phyloP scores from a whole-genome alignment of 2,113 vertebrate genomes.

The Rhabdornis inornatus region DNA sequence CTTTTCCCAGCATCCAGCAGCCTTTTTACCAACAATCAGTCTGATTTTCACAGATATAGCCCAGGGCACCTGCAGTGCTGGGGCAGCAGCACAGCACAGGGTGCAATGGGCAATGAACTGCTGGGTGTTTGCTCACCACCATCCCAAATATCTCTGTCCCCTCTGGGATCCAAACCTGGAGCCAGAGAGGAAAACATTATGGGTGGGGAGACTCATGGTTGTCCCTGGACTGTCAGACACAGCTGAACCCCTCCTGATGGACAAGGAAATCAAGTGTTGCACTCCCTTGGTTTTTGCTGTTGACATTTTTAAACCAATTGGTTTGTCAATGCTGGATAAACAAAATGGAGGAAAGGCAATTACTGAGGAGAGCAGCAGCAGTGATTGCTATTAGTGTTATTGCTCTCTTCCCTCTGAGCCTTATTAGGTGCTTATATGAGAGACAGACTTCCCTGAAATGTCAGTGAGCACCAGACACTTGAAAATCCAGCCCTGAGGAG shows the following conservation, averaged over 20 bases:
- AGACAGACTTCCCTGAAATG: background rate
- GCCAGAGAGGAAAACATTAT: background rate
- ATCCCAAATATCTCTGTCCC: background rate
- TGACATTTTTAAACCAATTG: background rate
- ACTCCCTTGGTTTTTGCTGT: background rate
- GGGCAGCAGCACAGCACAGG: background rate
- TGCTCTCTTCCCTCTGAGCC: background rate
- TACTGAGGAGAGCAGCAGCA: background rate
- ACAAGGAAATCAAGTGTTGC: background rate
- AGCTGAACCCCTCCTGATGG: background rate
- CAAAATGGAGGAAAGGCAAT: background rate
- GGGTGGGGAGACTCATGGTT: accelerated
- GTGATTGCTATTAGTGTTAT: background rate
- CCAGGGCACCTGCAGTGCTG: background rate
- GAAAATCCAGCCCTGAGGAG: background rate
- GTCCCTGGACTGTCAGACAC: background rate
- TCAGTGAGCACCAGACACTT: background rate
- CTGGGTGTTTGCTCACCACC: background rate
- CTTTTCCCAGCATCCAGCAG: background rate
- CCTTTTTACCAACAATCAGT: background rate
- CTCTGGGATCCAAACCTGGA: background rate
- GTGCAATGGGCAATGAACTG: background rate
- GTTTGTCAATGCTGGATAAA: background rate
- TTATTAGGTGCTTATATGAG: background rate
- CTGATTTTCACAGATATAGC: background rate